A percentile compares a stretch with the other conserved stretches of the same genome.
Conservation (phyloP, 2,888 invertebrate genomes). For the Hedychridium roseum region DNA sequence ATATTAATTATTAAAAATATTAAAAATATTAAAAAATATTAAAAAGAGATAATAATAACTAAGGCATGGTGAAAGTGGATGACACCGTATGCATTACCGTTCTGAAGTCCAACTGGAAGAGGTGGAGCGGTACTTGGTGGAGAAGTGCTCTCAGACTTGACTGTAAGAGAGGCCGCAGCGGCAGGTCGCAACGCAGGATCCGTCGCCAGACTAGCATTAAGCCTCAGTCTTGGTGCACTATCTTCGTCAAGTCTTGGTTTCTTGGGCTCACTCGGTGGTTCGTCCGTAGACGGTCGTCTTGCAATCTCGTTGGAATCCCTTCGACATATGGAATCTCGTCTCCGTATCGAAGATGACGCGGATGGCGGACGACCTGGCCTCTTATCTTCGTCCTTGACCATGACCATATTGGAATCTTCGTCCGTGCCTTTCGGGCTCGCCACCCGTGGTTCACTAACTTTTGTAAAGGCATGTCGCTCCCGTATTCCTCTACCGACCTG, state of each 20-base stretch:
- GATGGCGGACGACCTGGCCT: constrained; percentile 41
- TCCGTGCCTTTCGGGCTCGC: constrained; percentile 52
- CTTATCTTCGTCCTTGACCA: constrained; percentile 46
- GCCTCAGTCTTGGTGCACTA: constrained; percentile 73
- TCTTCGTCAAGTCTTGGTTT: constrained; percentile 58
- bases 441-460: constrained; percentile 38
- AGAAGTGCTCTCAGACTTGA: constrained; percentile 56
- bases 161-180: constrained; percentile 67
- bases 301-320: constrained; percentile 53
- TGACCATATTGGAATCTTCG: constrained; percentile 39
- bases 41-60: neutral
- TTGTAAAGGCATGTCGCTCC: constrained; percentile 36
- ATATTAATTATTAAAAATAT: no score
- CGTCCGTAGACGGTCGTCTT: constrained; percentile 41
- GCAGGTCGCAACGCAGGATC: constrained; percentile 81
- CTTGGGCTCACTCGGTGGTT: constrained; percentile 48
- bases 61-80: neutral
- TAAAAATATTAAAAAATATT: no score
- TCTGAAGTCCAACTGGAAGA: constrained; percentile 55
- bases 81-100: constrained; percentile 40
- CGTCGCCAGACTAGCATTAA: constrained; percentile 81
- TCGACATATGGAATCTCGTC: constrained; percentile 39
- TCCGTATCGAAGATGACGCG: constrained; percentile 30
- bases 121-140: constrained; percentile 51
- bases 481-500: constrained; percentile 27